These are phyloP conservation scores for Kryptolebias marmoratus DNA, from an alignment of 2,113 vertebrate genomes.

Conservation along the genomic window DNA sequence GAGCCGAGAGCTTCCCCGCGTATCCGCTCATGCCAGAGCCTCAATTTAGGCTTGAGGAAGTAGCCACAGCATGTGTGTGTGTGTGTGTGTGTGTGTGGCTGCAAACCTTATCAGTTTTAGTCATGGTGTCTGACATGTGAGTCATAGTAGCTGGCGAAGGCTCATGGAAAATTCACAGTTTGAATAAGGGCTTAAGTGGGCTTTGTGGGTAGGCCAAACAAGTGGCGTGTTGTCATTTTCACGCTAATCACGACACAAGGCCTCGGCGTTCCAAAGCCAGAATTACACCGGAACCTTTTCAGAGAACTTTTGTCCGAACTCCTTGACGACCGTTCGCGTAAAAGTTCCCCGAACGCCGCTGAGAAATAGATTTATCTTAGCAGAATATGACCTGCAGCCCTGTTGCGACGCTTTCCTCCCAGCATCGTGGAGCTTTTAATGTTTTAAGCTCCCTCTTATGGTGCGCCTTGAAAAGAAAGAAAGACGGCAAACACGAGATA, in stretches of 20 bases:
- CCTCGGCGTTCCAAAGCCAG: neutral
- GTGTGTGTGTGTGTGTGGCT: constrained; percentile 10
- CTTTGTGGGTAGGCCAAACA: constrained; percentile 31
- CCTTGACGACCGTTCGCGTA: too few species aligned
- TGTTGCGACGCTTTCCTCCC: neutral
- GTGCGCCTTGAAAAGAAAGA: neutral
- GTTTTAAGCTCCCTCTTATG: neutral
- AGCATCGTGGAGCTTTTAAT: neutral
- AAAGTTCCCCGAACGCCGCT: neutral
- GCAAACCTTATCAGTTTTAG: constrained; percentile 53
- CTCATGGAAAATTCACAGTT: constrained; percentile 63
- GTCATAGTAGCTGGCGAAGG: constrained; percentile 44
- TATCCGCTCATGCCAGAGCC: constrained; percentile 55
- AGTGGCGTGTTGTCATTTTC: constrained; percentile 49
- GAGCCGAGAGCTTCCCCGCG: constrained; percentile 34
- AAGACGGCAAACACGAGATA: neutral
- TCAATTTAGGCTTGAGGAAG: constrained; percentile 42
- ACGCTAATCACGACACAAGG: constrained; percentile 18
- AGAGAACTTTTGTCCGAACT: too few species aligned
- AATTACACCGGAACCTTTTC: neutral
- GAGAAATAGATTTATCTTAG: neutral
- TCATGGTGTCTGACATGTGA: constrained; percentile 56
- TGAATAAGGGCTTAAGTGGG: constrained; percentile 49
- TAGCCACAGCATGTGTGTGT: constrained; percentile 16
- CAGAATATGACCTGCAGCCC: neutral